Evolutionary conservation across 2,113 vertebrate species (phyloP).

Genomic region (Eolophus roseicapilla): DNA sequence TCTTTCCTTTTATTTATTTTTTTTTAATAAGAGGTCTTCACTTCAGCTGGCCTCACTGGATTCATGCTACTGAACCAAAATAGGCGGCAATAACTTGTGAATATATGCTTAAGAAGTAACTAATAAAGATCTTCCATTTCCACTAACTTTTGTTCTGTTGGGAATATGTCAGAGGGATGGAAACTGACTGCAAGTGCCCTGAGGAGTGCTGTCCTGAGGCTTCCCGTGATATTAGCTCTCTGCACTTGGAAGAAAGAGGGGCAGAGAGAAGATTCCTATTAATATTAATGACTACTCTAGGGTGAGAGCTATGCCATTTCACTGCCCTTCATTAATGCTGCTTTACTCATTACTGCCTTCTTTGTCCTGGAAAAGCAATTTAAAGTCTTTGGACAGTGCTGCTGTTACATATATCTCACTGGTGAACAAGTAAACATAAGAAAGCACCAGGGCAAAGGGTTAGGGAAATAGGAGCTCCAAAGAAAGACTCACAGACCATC

Average conservation of each 20-base stretch:
- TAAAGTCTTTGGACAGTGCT: neutral
- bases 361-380: neutral
- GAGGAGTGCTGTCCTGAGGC: neutral
- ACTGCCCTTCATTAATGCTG: neutral
- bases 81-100: neutral
- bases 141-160: neutral
- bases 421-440: neutral
- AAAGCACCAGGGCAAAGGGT: neutral
- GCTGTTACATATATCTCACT: neutral
- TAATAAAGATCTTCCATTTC: neutral
- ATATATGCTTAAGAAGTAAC: neutral
- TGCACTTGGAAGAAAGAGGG: neutral
- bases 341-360: neutral
- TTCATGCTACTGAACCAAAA: neutral
- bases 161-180: neutral
- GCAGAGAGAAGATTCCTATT: neutral
- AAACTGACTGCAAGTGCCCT: neutral
- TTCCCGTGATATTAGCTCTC: neutral
- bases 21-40: neutral
- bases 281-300: neutral
- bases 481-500: neutral
- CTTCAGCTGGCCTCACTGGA: neutral
- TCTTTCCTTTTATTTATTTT: rapidly evolving
- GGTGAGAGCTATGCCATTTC: neutral
- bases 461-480: neutral